phyloP scores from a whole-genome alignment of 1,140 invertebrate genomes.

The Lasaia peninsularis region DNA sequence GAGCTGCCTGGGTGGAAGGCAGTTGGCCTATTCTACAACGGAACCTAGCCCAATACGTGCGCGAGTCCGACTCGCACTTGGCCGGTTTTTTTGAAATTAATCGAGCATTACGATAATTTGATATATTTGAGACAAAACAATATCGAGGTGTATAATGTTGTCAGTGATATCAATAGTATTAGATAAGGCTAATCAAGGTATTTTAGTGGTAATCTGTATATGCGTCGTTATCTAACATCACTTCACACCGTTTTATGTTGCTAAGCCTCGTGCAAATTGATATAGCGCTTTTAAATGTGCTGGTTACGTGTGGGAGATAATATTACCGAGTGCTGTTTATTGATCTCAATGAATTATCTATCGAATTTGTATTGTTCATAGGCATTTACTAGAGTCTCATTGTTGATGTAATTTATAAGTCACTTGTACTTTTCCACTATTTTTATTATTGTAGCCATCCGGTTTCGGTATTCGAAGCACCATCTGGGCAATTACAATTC shows the following conservation, averaged over 20 bases:
- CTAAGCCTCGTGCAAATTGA: constrained; percentile 4
- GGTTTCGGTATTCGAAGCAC: too few species aligned
- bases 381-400: too few species aligned
- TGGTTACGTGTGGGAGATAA: neutral
- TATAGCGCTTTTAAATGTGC: neutral
- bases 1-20: too few species aligned
- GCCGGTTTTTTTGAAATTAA: constrained; percentile 9
- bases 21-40: too few species aligned
- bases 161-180: neutral
- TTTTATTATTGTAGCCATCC: too few species aligned
- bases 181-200: constrained; percentile 6
- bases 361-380: too few species aligned
- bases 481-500: too few species aligned
- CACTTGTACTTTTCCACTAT: too few species aligned
- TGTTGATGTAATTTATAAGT: too few species aligned
- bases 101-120: neutral
- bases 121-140: neutral
- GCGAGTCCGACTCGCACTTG: too few species aligned
- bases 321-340: neutral
- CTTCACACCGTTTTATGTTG: neutral
- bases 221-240: neutral
- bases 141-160: neutral
- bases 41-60: too few species aligned
- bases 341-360: too few species aligned
- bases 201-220: constrained; percentile 8